phyloP scores from a whole-genome alignment of 2,113 vertebrate genomes.

The Coracopsis vasa region DNA sequence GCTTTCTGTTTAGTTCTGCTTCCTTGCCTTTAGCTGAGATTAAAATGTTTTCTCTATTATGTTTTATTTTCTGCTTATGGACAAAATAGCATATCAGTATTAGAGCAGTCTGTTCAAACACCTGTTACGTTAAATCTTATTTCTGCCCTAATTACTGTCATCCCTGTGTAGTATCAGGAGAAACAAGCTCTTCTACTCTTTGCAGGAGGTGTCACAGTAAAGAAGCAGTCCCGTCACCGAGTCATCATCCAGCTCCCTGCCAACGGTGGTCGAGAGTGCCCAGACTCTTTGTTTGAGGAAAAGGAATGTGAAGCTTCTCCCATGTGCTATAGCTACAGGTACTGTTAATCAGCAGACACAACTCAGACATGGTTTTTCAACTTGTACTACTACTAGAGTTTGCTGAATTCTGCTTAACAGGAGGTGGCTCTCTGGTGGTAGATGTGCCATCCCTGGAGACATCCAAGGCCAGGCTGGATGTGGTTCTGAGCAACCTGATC shows the following conservation, averaged over 20 bases:
- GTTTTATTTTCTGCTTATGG: background rate
- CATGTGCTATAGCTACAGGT: slow-evolving; percentile 90
- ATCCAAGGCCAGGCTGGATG: background rate
- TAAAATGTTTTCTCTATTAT: background rate
- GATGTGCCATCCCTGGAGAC: background rate
- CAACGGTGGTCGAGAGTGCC: slow-evolving; percentile 93
- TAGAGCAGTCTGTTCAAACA: background rate
- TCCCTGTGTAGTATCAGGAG: background rate
- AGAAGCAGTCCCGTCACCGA: slow-evolving; percentile 85
- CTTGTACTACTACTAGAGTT: background rate
- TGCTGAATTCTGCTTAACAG: background rate
- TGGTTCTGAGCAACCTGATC: background rate
- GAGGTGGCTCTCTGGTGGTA: background rate
- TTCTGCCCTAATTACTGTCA: background rate
- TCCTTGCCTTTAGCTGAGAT: background rate
- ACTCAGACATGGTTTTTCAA: background rate
- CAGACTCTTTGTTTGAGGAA: slow-evolving; percentile 88
- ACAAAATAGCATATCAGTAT: background rate
- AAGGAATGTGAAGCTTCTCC: slow-evolving; percentile 82
- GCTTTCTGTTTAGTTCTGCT: background rate
- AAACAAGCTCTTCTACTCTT: slow-evolving; percentile 3
- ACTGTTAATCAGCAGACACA: background rate
- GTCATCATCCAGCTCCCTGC: slow-evolving; percentile 88
- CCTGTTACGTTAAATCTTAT: background rate
- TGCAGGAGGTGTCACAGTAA: slow-evolving; percentile 75